These are phyloP conservation scores for Imbricaverruca yamaguchii DNA, from an alignment of 2,888 invertebrate genomes.

Conservation along the genomic window DNA sequence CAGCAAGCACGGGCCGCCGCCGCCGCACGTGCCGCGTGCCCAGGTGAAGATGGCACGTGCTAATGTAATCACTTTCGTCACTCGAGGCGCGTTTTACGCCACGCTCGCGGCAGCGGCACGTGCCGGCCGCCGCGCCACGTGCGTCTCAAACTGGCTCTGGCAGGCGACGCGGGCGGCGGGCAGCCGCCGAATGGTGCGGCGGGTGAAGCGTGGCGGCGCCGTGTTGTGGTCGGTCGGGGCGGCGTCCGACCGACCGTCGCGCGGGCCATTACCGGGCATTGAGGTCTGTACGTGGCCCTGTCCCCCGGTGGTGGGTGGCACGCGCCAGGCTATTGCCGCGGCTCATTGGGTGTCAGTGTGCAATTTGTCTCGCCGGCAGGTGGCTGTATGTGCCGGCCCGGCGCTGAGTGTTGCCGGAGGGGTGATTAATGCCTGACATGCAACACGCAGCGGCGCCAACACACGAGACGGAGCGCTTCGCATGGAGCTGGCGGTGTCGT, in stretches of 20 bases:
- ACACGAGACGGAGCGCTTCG: too few relatives aligned
- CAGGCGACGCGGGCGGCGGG: not conserved
- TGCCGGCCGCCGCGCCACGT: not conserved
- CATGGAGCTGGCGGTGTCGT: too few relatives aligned
- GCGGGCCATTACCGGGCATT: not conserved
- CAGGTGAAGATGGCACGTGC: conserved; percentile 16
- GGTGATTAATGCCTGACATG: too few relatives aligned
- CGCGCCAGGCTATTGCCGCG: too few relatives aligned
- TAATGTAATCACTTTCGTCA: conserved; percentile 11
- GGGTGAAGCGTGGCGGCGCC: not conserved
- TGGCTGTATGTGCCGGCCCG: too few relatives aligned
- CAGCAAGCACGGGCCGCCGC: not conserved
- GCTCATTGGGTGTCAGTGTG: too few relatives aligned
- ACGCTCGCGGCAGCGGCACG: not conserved
- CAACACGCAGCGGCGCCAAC: too few relatives aligned
- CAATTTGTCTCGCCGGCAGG: too few relatives aligned
- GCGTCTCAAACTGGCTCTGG: not conserved
- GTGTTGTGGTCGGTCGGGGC: too few relatives aligned
- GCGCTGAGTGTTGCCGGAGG: too few relatives aligned
- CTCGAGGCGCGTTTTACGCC: not conserved
- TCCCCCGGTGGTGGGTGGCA: too few relatives aligned
- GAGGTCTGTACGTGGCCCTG: not conserved
- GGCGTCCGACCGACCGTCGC: not conserved
- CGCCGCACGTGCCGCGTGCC: not conserved
- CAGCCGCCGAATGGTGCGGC: not conserved